Percentiles rank a stretch among this genome's conserved stretches.
Conservation (phyloP, 2,113 vertebrate species). For the Hippocampus guttulatus region DNA sequence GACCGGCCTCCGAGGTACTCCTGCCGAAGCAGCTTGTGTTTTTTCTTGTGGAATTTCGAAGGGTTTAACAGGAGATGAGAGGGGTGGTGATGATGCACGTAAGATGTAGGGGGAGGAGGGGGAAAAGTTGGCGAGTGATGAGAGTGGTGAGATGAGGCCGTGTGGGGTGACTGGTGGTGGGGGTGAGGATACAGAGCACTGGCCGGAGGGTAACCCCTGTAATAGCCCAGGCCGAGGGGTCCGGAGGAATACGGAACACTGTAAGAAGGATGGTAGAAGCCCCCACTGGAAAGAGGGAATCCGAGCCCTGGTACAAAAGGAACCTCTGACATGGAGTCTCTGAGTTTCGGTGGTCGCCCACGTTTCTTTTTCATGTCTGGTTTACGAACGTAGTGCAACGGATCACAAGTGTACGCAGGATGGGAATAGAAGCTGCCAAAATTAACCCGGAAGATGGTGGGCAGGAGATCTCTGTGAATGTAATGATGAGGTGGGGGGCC, state of each 20-base stretch:
- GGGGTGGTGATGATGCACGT: constrained; percentile 77
- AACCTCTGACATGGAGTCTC: constrained; percentile 94
- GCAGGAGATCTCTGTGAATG: constrained; percentile 88
- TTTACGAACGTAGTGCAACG: constrained; percentile 93
- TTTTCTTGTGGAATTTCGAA: constrained; percentile 97
- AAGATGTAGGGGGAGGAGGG: constrained; percentile 77
- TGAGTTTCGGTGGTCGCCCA: constrained; percentile 90
- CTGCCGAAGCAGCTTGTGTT: constrained; percentile 93
- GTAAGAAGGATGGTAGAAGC: constrained; percentile 94
- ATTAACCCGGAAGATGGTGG: constrained; percentile 89
- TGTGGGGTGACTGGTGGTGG: constrained; percentile 70
- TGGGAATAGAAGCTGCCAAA: constrained; percentile 96
- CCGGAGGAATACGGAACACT: constrained; percentile 93
- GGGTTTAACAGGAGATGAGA: constrained; percentile 94
- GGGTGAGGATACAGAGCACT: constrained; percentile 90
- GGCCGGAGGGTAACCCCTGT: constrained; percentile 87
- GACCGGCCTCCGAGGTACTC: constrained; percentile 86
- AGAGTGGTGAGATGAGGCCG: constrained; percentile 81
- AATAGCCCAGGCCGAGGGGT: constrained; percentile 91
- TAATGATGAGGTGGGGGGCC: constrained; percentile 86
- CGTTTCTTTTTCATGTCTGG: constrained; percentile 92
- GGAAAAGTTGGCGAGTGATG: constrained; percentile 82
- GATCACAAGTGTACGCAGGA: constrained; percentile 81
- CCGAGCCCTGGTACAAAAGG: constrained; percentile 94
- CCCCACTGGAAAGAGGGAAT: constrained; percentile 83